phyloP scores from a whole-genome alignment of 2,888 invertebrate genomes.

The Nomada goodeniana region DNA sequence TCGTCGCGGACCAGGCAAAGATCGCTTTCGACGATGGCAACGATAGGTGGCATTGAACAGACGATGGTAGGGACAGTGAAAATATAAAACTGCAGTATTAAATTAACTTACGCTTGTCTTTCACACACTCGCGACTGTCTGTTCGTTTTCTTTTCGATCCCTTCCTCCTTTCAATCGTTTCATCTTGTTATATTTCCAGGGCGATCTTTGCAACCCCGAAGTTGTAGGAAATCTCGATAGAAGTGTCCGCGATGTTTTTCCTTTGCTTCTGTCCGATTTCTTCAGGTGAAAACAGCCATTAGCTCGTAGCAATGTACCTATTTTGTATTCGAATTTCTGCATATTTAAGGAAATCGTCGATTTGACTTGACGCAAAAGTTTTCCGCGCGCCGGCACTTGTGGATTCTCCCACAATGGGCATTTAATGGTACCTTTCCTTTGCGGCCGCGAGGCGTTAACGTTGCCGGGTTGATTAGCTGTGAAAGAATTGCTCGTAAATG shows the following conservation, averaged over 20 bases:
- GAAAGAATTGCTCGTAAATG: neutral
- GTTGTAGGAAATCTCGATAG: no score
- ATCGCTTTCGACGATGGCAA: conserved; percentile 40
- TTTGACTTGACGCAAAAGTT: neutral
- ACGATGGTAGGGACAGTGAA: neutral
- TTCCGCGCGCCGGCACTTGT: conserved; percentile 23
- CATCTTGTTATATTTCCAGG: no score
- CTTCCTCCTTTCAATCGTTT: no score
- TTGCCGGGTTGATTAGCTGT: neutral
- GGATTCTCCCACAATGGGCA: conserved; percentile 19
- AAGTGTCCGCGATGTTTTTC: no score
- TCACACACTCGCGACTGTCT: no score
- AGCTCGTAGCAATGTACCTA: neutral
- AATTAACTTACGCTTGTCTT: no score
- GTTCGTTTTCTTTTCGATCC: no score
- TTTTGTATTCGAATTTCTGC: conserved; percentile 34
- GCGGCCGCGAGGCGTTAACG: neutral
- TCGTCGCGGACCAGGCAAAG: conserved; percentile 28
- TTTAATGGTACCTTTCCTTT: neutral
- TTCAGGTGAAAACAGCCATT: no score
- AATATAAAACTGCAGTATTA: conserved; percentile 19
- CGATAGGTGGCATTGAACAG: conserved; percentile 1
- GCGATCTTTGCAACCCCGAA: no score
- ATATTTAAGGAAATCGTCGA: conserved; percentile 43
- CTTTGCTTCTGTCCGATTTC: no score